Evolutionary conservation across 2,113 vertebrate genomes (phyloP).

Genomic region (Odocoileus hemionus): DNA sequence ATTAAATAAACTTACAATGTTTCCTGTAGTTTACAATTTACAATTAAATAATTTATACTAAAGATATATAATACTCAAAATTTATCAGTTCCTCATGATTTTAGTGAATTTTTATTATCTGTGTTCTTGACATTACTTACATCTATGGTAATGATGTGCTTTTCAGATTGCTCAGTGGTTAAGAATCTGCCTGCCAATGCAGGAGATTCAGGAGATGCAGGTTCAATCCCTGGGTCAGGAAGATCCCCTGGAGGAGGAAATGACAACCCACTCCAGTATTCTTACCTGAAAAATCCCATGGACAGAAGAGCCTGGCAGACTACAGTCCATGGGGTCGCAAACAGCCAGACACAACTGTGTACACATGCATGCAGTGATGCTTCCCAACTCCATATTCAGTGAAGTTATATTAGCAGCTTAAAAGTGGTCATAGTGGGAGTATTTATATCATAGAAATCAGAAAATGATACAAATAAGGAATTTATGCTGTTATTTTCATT

Average conservation of each 20-base stretch:
- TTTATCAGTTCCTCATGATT: background rate
- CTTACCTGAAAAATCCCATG: background rate
- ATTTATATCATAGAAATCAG: background rate
- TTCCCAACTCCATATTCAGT: background rate
- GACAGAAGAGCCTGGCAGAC: background rate
- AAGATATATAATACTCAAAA: conserved; percentile 8
- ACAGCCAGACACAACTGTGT: background rate
- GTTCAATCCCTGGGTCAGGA: background rate
- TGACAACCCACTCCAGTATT: background rate
- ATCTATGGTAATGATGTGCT: background rate
- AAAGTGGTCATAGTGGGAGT: background rate
- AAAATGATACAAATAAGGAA: background rate
- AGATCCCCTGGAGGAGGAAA: background rate
- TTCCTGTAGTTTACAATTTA: background rate
- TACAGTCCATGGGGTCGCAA: background rate
- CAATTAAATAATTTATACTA: conserved; percentile 1
- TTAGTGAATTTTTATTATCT: background rate
- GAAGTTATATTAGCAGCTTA: background rate
- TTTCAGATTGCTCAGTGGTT: background rate
- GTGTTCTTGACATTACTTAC: background rate
- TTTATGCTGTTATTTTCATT: background rate
- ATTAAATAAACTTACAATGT: background rate
- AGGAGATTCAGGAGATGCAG: background rate
- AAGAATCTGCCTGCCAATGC: background rate
- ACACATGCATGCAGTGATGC: background rate